A percentile compares a stretch with the other conserved stretches of the same genome.
phyloP scores from a whole-genome alignment of 2,797 vertebrate species.

The Naso thynnoides region DNA sequence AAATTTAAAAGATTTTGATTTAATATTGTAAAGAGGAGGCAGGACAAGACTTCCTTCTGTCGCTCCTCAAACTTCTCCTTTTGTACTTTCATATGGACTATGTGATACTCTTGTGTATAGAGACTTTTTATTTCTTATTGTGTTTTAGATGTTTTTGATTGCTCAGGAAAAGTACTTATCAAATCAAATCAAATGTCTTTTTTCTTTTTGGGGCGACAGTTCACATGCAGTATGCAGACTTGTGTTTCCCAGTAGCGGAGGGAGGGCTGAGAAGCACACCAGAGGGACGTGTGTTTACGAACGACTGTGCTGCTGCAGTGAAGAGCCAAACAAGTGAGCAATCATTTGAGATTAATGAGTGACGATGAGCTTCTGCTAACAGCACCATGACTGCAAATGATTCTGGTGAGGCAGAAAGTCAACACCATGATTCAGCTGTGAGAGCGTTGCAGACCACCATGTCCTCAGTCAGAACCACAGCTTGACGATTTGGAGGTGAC shows the following conservation, averaged over 20 bases:
- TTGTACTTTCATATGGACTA: no score
- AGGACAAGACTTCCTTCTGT: no score
- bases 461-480: constrained; percentile 4
- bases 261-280: neutral
- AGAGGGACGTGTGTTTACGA: constrained; percentile 29
- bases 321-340: constrained; percentile 24
- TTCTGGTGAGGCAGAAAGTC: constrained; percentile 30
- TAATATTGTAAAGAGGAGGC: no score
- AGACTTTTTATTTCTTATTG: no score
- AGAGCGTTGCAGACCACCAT: constrained; percentile 13
- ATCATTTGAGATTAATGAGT: constrained; percentile 45
- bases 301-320: neutral
- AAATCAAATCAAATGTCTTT: no score
- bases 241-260: constrained; percentile 19
- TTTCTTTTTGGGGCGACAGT: neutral
- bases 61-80: no score
- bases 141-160: no score
- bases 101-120: no score
- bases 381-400: constrained; percentile 1
- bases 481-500: neutral
- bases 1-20: no score
- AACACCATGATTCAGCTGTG: constrained; percentile 26
- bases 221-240: constrained; percentile 6
- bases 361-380: constrained; percentile 32
- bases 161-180: no score